Percentiles rank a stretch among this genome's conserved stretches.
Conservation (phyloP, 2,113 vertebrate genomes). For the Marmota monax region DNA sequence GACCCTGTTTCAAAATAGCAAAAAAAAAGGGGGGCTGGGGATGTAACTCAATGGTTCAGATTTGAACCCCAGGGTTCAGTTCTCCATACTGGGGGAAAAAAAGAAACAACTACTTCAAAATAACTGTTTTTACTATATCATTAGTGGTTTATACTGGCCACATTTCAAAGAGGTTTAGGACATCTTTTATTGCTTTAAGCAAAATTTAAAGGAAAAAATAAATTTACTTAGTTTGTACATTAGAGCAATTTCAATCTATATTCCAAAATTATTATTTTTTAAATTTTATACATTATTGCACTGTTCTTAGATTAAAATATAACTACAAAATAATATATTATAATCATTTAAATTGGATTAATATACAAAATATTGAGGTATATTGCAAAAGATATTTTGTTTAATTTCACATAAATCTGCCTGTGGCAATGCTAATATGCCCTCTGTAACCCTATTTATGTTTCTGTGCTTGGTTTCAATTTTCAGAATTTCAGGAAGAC, state of each 20-base stretch:
- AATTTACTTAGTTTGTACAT: background rate
- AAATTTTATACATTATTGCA: background rate
- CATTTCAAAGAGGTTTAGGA: background rate
- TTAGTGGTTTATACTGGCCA: background rate
- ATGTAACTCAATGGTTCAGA: too few relatives aligned
- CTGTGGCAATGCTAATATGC: background rate
- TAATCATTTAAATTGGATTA: background rate
- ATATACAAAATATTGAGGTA: background rate
- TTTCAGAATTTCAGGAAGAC: background rate
- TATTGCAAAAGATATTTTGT: background rate
- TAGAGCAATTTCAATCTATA: background rate
- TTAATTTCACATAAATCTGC: background rate
- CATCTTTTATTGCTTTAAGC: background rate
- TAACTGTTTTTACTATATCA: background rate
- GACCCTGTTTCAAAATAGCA: too few relatives aligned
- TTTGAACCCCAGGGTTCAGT: too few relatives aligned
- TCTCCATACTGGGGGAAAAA: too few relatives aligned
- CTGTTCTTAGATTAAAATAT: background rate
- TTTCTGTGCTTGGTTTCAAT: background rate
- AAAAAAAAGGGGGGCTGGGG: too few relatives aligned
- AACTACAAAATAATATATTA: background rate
- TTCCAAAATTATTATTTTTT: background rate
- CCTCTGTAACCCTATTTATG: rapidly evolving
- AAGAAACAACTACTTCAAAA: background rate
- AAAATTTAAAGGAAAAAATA: background rate